Evolutionary conservation across 2,888 invertebrate species (phyloP).

Genomic region (Xanthia icteritia): DNA sequence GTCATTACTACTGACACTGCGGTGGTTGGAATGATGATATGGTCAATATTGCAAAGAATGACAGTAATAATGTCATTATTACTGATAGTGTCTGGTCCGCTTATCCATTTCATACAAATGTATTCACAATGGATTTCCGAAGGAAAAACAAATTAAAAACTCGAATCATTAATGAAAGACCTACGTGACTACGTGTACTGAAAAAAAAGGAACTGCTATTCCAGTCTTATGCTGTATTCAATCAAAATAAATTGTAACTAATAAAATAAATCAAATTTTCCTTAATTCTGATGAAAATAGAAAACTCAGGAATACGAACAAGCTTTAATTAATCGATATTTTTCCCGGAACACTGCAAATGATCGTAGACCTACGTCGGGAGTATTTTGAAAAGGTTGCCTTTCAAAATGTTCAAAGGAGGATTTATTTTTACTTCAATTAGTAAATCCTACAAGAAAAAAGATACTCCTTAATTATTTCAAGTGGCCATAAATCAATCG

Average conservation of each 20-base stretch:
- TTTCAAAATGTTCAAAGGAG: neutral
- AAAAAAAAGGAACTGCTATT: neutral
- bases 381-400: neutral
- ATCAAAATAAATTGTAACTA: neutral
- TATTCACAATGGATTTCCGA: neutral
- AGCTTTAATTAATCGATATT: neutral
- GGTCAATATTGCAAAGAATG: too few species aligned
- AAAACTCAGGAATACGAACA: neutral
- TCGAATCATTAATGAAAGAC: neutral
- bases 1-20: too few species aligned
- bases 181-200: neutral
- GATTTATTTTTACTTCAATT: slow-evolving; percentile 8
- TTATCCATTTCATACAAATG: neutral
- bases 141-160: neutral
- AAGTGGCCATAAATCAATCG: neutral
- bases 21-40: too few species aligned
- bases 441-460: neutral
- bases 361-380: neutral
- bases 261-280: neutral
- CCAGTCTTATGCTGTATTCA: too few species aligned
- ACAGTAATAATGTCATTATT: too few species aligned
- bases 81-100: too few species aligned
- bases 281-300: neutral
- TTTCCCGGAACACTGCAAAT: slow-evolving; percentile 1
- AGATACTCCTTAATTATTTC: neutral